Base-by-base conservation (phyloP, 2,888 invertebrate species). In the Scaptomyza reducta region DNA sequence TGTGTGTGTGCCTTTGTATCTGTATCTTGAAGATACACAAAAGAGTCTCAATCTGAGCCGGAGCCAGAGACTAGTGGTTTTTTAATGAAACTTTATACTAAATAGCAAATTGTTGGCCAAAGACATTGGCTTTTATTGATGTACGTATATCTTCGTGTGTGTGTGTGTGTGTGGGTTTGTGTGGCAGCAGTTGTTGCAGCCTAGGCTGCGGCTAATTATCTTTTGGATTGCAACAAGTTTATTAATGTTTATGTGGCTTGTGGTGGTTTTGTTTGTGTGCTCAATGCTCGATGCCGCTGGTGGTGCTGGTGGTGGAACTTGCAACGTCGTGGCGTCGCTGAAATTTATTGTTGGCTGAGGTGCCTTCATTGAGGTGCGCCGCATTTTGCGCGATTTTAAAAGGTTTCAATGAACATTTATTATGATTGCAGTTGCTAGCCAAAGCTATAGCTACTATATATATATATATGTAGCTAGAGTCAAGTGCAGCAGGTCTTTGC, bases 381-480 rank as follows among this genome's bases (percentile, higher is more conserved):
- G 78, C 83, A 86, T 83, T 80, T 80, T 80, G 84, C 68, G 88
- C 84, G 84, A 83, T 85, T 88, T 85, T 88, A 85, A 85, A 88
- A 88, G 88, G 84, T 88, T 85, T 83, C 87, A 85, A 85, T 83
- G 88, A 84, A 85, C 88, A 85, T 85, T 85, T 85, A 85, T 85
- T 85, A 85, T 86, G 88, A 87, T 88, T 88, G 87, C 79, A 71
- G 78, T 62, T 57, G 61, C 60, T 35, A 35, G 35, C 35, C 13
- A 33, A 1, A n/a, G 33, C 33, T 33, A 33, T 33, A 29, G 29
- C 29, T 31, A 10, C 33, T 33, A 4, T 11, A 33, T 33, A 31
- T 9, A 9, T 3, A 10, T 13, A 22, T 22, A 22, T 1, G 3
- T 22, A 5, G 22, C 38, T 16, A 27, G 38, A 40, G 59, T 69